These are phyloP conservation scores for Medauroidea extradentata DNA, from an alignment of 1,140 invertebrate genomes.

Conservation along the genomic window DNA sequence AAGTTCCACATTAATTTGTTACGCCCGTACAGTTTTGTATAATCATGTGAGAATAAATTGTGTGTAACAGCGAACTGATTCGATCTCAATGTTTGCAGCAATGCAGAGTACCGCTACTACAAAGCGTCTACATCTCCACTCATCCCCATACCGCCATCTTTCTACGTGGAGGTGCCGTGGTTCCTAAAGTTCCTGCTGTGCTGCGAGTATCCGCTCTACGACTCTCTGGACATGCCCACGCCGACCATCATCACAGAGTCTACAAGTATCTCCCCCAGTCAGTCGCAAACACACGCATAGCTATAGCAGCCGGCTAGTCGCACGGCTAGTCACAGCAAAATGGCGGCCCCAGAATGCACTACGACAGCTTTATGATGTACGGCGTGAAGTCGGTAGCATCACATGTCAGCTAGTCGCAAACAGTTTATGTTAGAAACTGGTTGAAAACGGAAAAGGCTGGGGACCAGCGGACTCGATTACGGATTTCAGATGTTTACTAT, in stretches of 20 bases:
- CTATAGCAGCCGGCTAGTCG: slow-evolving; percentile 51
- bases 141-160: slow-evolving; percentile 76
- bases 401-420: no score
- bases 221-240: slow-evolving; percentile 61
- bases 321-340: not conserved
- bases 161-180: slow-evolving; percentile 77
- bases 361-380: slow-evolving; percentile 8
- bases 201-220: slow-evolving; percentile 83
- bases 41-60: no score
- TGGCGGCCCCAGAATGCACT: not conserved
- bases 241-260: slow-evolving; percentile 63
- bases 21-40: no score
- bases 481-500: no score
- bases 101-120: slow-evolving; percentile 78
- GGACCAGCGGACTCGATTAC: no score
- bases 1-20: no score
- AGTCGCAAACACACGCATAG: slow-evolving; percentile 71
- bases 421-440: no score
- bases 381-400: no score
- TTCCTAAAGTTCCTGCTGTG: slow-evolving; percentile 77
- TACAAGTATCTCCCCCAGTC: slow-evolving; percentile 65
- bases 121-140: slow-evolving; percentile 81
- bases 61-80: no score
- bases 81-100: slow-evolving; percentile 59
- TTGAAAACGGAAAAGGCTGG: no score